Percentiles rank a stretch among this genome's conserved stretches.
These are phyloP conservation scores for Patella caerulea DNA, from an alignment of 2,888 invertebrate genomes.

Conservation along the genomic window DNA sequence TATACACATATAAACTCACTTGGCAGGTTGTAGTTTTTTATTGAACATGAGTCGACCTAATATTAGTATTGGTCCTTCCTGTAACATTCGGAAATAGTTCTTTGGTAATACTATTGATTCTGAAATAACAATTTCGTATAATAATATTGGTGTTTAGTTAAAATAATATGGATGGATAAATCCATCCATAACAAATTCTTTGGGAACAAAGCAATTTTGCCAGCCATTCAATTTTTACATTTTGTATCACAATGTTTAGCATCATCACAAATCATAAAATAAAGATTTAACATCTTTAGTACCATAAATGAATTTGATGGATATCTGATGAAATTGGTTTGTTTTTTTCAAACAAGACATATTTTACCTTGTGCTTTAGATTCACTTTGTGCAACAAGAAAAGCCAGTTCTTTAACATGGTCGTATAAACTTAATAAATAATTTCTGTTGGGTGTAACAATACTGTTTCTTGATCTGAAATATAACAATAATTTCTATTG, in stretches of 20 bases:
- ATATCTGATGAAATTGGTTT: neutral
- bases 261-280: too few relatives aligned
- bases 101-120: slow-evolving; percentile 50
- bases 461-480: neutral
- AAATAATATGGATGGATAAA: too few relatives aligned
- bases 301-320: too few relatives aligned
- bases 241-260: too few relatives aligned
- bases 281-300: too few relatives aligned
- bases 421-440: slow-evolving; percentile 64
- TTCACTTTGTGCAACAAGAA: slow-evolving; percentile 61
- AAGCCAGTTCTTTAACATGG: slow-evolving; percentile 63
- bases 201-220: too few relatives aligned
- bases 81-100: slow-evolving; percentile 63
- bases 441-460: slow-evolving; percentile 41
- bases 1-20: slow-evolving; percentile 42
- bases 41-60: slow-evolving; percentile 66
- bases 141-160: too few relatives aligned
- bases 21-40: slow-evolving; percentile 64
- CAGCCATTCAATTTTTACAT: too few relatives aligned
- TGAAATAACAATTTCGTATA: slow-evolving; percentile 26
- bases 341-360: neutral
- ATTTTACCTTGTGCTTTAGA: slow-evolving; percentile 51
- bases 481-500: too few relatives aligned
- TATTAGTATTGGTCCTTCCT: slow-evolving; percentile 65
- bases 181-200: too few relatives aligned